phyloP scores from a whole-genome alignment of 2,888 invertebrate species.

The Holacanthella duospinosa region DNA sequence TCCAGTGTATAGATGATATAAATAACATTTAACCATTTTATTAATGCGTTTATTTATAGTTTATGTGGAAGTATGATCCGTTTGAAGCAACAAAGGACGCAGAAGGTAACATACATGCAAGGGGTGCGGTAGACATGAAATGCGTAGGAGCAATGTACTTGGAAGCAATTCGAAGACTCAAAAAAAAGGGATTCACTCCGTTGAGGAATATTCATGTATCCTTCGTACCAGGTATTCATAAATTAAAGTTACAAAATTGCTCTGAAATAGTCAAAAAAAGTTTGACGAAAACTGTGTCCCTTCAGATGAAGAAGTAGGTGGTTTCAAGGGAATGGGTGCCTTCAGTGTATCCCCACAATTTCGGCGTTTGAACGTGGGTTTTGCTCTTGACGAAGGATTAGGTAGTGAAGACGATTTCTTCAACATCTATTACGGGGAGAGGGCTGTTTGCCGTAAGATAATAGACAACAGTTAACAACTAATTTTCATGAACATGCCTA shows the following conservation, averaged over 20 bases:
- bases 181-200: slow-evolving; percentile 47
- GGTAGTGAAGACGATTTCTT: slow-evolving; percentile 57
- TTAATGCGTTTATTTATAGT: slow-evolving; percentile 15
- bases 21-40: no score
- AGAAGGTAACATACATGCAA: slow-evolving; percentile 73
- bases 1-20: no score
- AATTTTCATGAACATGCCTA: no score
- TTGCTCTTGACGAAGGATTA: slow-evolving; percentile 79
- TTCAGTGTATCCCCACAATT: slow-evolving; percentile 68
- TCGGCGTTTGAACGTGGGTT: slow-evolving; percentile 64
- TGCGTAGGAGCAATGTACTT: slow-evolving; percentile 63
- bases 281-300: no score
- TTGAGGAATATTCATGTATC: slow-evolving; percentile 57
- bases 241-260: neutral
- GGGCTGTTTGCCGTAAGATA: slow-evolving; percentile 72
- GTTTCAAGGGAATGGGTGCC: slow-evolving; percentile 66
- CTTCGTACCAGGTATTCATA: slow-evolving; percentile 56
- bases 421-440: slow-evolving; percentile 61
- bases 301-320: slow-evolving; percentile 81
- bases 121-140: slow-evolving; percentile 83
- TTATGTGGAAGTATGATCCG: slow-evolving; percentile 76
- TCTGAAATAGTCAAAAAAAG: neutral
- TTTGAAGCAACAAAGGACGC: no score
- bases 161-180: slow-evolving; percentile 57
- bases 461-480: no score